Evolutionary conservation across 2,797 vertebrate species (phyloP), one percentile per base, ranked within the genome.

Genomic region (Pterois miles): DNA sequence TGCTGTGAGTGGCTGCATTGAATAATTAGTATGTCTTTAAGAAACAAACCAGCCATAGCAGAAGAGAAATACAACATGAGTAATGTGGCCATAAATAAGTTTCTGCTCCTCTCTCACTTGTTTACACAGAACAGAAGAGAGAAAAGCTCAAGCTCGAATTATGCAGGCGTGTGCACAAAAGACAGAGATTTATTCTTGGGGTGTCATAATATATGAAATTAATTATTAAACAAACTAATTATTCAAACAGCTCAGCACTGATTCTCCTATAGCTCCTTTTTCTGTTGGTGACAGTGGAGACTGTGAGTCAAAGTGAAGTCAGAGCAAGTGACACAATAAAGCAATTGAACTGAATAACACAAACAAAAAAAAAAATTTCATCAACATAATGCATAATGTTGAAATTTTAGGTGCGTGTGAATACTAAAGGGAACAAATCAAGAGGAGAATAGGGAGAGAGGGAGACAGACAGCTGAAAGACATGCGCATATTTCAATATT

Each of bases 401-500:
- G 66, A 80, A 88, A 85, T 74, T 83, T 68, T 34, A 62, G 81
- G 62, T 34, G 48, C 60, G 62, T 29, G 40, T 34, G 63, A 83
- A 78, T 66, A 81, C 80, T 70, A 60, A 83, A 5, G 76, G 86
- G 74, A 81, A 76, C 79, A 81, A 89, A 84, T 88, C 52, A 67
- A 70, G 83, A 81, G 59, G 68, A 84, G 54, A 89, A 89, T 68
- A 62, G 78, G 66, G 78, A 85, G 67, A 76, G 76, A 80, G 67
- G 85, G 78, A 92, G 89, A 92, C 83, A 90, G 94, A 93, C 90
- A 88, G 94, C 86, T 93, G 86, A 89, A 89, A 92, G 92, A 95
- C 92, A 92, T 90, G 88, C 76, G 78, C 91, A 93, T 92, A 94
- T 94, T 96, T 96, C 92, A 96, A 95, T 95, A 95, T 96, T 96